Percentiles rank a stretch among this genome's conserved stretches.
Evolutionary conservation across 2,113 vertebrate genomes (phyloP).

Genomic region (Gasterosteus nipponicus): DNA sequence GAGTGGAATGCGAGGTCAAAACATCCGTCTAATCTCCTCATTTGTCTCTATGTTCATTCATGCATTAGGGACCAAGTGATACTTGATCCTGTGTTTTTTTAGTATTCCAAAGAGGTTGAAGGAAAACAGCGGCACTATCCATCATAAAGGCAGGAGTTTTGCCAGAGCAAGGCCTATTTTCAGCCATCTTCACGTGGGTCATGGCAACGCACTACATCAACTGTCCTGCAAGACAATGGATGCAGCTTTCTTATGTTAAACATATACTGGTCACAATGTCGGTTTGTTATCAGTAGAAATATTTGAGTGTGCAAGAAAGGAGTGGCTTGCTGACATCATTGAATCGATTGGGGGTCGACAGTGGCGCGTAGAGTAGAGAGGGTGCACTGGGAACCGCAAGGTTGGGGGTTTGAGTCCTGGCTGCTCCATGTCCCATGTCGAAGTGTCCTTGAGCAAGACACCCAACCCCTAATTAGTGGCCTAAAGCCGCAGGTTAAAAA

Average conservation of each 20-base stretch:
- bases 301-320: background rate
- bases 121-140: constrained; percentile 62
- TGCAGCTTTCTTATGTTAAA: constrained; percentile 1
- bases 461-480: too few species aligned
- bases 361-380: too few species aligned
- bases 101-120: constrained; percentile 55
- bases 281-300: constrained; percentile 2
- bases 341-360: too few species aligned
- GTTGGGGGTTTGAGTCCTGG: too few species aligned
- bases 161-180: constrained; percentile 62
- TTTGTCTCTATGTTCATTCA: constrained; percentile 42
- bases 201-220: constrained; percentile 27
- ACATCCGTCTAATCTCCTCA: constrained; percentile 8
- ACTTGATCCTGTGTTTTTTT: constrained; percentile 55
- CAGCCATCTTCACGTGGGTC: constrained; percentile 51
- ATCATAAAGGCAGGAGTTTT: constrained; percentile 67
- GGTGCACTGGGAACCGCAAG: too few species aligned
- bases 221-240: constrained; percentile 3
- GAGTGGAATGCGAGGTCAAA: background rate
- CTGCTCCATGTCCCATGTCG: too few species aligned
- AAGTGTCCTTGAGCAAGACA: too few species aligned
- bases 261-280: background rate
- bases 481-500: too few species aligned
- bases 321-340: background rate
- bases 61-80: constrained; percentile 36